Evolutionary conservation across 2,797 vertebrate genomes (phyloP), one percentile per base, ranked within the genome.

Genomic region (Paguma larvata): DNA sequence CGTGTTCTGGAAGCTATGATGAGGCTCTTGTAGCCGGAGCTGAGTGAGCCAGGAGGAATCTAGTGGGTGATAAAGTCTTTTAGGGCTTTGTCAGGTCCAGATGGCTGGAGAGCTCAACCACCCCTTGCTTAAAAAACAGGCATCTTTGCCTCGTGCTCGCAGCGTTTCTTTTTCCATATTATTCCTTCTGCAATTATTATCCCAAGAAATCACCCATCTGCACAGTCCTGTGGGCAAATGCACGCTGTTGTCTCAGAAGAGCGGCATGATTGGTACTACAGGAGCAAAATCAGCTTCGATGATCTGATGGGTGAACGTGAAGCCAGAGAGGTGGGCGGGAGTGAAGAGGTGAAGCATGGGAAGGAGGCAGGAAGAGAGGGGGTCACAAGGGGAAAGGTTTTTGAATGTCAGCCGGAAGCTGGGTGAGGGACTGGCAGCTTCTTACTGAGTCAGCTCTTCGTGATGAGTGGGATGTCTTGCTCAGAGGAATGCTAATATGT

Each of bases 51-150:
- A 46, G 51, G 62, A 56, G 13, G 73, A 67, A 23, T 41, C 27
- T 25, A 41, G 48, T 27, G 14, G 21, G 56, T 27, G 34, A 73
- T n/a, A 48, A 56, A 27, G 32, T 38, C 32, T 67, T 41, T 92
- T 41, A 73, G 44, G 75, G 65, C 2, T 27, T 51, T n/a, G 12
- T 18, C 73, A 34, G 53, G 48, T 15, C 63, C 18, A 56, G 46
- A 46, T 38, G 62, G 16, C 19, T 85, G 65, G 30, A 68, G 75
- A 93, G n/a, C 19, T 51, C 51, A 53, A 4, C 9, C 48, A 51
- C 59, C 56, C 16, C 73, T 93, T 78, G 10, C 70, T 79, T 83
- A 68, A 93, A 85, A 90, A 23, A 7, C n/a, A 78, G 51, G 19
- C 77, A 44, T 86, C 75, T n/a, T 46, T 53, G 92, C 25, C 13